phyloP scores from a whole-genome alignment of 2,888 invertebrate genomes.

The Plutella xylostella region DNA sequence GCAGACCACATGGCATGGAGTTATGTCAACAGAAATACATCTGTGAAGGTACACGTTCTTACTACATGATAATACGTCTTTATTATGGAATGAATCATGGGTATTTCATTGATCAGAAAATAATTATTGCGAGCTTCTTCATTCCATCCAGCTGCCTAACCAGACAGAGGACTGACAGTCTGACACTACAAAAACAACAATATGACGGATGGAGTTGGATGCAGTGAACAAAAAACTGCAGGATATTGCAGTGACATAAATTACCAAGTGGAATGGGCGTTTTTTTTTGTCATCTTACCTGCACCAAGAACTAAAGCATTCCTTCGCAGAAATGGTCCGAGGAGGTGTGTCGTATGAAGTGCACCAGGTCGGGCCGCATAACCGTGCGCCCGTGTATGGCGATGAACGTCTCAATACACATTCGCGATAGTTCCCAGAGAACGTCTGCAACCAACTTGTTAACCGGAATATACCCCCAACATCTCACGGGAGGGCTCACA shows the following conservation, averaged over 20 bases:
- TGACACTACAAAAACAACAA: no score
- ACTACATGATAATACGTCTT: no score
- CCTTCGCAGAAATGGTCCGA: constrained; percentile 83
- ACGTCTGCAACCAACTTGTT: constrained; percentile 48
- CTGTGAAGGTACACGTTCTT: no score
- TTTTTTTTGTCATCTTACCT: constrained; percentile 32
- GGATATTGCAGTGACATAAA: neutral
- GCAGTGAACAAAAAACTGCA: neutral
- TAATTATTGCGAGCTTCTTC: no score
- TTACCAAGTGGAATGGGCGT: no score
- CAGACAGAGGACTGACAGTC: no score
- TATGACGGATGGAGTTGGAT: constrained; percentile 3
- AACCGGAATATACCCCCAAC: constrained; percentile 56
- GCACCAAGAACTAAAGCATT: constrained; percentile 49
- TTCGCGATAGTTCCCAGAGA: constrained; percentile 60
- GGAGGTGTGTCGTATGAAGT: constrained; percentile 82
- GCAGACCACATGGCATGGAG: no score
- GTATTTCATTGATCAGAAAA: no score
- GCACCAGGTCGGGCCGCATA: constrained; percentile 81
- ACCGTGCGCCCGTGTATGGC: constrained; percentile 75
- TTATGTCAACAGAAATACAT: no score
- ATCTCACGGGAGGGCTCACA: constrained; percentile 46
- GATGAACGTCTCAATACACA: constrained; percentile 69
- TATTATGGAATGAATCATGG: no score
- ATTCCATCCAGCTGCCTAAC: no score